Evolutionary conservation across 2,113 vertebrate genomes (phyloP), one percentile per base, ranked within the genome.

Genomic region (Falcunculus frontatus): DNA sequence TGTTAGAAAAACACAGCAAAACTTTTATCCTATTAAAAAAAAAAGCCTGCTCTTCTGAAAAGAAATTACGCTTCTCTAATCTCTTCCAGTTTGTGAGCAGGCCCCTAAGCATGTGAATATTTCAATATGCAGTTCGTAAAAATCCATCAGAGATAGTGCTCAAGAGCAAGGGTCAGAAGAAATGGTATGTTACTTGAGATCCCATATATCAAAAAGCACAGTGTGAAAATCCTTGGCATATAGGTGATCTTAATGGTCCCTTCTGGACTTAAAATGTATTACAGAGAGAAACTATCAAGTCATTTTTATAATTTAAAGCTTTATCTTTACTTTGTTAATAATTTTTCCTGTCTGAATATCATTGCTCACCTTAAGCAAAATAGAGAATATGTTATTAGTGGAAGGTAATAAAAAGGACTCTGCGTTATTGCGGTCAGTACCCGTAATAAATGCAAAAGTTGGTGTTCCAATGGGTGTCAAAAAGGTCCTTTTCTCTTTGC

Each of bases 271-370:
- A 80, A 93, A 96, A 86, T 47, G 50, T 86, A 74, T 93, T 94
- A 72, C 80, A 84, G 87, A 59, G 78, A 74, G 60, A 81, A 93
- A 79, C 68, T 50, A 62, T 26, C 9, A 55, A 90, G 88, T 80
- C 9, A 65, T 90, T 91, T 85, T 93, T 83, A 41, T 92, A 90
- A 96, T 92, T 94, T 95, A 95, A 74, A 70, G 63, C 83, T 86
- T 93, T 91, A 29, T 94, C 92, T 94, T 80, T 91, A 69, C 85
- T 81, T 73, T 92, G 46, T 91, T 89, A 92, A 47, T 94, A 92
- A 94, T 92, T 94, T 41, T 84, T 88, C 63, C 75, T 77, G 68
- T 70, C 91, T 86, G 78, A 84, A 72, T 86, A 91, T 80, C 76
- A 32, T 49, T 60, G 35, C 44, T 95, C 73, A 93, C 90, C 87